A percentile compares a stretch with the other conserved stretches of the same genome.
These are phyloP conservation scores for Ageneiosus marmoratus DNA, from an alignment of 2,113 vertebrate genomes.

Conservation along the genomic window DNA sequence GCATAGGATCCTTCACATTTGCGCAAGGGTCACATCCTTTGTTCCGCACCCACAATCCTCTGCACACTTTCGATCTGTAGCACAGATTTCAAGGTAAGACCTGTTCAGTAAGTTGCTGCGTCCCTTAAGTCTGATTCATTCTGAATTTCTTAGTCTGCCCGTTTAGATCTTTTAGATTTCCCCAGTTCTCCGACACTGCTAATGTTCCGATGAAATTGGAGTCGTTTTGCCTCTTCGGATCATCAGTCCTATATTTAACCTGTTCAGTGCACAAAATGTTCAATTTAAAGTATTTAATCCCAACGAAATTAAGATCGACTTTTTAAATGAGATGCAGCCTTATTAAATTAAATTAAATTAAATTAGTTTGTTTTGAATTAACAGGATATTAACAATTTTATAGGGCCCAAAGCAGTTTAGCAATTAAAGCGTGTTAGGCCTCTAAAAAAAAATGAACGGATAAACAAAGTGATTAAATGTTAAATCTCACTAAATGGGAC, in stretches of 20 bases:
- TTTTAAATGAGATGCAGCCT: not conserved
- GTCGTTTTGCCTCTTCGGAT: not conserved
- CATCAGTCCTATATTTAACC: not conserved
- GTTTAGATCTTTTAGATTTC: not conserved
- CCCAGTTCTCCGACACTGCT: not conserved
- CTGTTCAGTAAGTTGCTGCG: too few species aligned
- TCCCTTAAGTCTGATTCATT: too few species aligned
- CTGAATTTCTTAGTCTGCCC: not conserved
- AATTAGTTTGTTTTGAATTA: too few species aligned
- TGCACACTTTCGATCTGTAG: too few species aligned
- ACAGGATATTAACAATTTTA: not conserved
- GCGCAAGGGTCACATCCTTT: too few species aligned
- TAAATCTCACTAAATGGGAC: too few species aligned
- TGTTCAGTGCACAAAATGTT: not conserved
- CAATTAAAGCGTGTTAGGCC: not conserved
- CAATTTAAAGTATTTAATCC: not conserved
- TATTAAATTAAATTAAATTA: not conserved
- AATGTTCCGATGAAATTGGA: not conserved
- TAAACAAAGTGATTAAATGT: not conserved
- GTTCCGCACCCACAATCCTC: too few species aligned
- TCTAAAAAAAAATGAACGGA: not conserved
- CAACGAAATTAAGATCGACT: not conserved
- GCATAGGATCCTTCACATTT: too few species aligned
- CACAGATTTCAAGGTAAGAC: too few species aligned
- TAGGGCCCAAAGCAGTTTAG: not conserved